A percentile compares a stretch with the other conserved stretches of the same genome.
Evolutionary conservation across 2,113 vertebrate species (phyloP).

Genomic region (Callocephalon fimbriatum): DNA sequence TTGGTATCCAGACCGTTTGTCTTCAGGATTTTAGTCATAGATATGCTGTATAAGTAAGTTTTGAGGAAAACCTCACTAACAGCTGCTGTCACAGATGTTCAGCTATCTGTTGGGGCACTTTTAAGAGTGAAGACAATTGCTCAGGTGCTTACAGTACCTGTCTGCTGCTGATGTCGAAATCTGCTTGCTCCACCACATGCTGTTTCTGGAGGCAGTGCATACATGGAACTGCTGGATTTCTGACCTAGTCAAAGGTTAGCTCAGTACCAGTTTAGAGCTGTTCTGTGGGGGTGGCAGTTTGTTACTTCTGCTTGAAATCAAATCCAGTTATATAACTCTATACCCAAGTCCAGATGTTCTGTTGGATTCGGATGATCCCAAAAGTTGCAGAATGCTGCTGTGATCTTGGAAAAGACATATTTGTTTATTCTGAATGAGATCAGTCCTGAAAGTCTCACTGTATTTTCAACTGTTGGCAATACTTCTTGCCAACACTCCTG

Average conservation of each 20-base stretch:
- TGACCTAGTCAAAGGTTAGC: slow-evolving; percentile 20
- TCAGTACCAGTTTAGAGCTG: slow-evolving; percentile 10
- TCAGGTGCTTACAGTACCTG: background rate
- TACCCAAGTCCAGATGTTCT: slow-evolving; percentile 34
- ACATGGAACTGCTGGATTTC: background rate
- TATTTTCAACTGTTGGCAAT: slow-evolving; percentile 2
- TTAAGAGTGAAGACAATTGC: background rate
- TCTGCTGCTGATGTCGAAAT: background rate
- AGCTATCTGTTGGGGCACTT: background rate
- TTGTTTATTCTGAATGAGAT: background rate
- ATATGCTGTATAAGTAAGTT: background rate
- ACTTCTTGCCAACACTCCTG: background rate
- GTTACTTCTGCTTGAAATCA: slow-evolving; percentile 14
- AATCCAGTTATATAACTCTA: background rate
- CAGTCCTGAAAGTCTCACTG: background rate
- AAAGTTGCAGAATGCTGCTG: background rate
- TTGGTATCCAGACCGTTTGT: background rate
- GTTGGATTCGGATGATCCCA: slow-evolving; percentile 20
- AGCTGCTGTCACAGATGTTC: background rate
- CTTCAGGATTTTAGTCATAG: background rate
- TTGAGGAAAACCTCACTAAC: background rate
- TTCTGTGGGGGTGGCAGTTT: background rate
- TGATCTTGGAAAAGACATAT: background rate
- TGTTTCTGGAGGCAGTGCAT: background rate
- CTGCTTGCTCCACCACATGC: background rate